Conservation (phyloP, 2,888 invertebrate genomes). For the Apotomis turbidana region DNA sequence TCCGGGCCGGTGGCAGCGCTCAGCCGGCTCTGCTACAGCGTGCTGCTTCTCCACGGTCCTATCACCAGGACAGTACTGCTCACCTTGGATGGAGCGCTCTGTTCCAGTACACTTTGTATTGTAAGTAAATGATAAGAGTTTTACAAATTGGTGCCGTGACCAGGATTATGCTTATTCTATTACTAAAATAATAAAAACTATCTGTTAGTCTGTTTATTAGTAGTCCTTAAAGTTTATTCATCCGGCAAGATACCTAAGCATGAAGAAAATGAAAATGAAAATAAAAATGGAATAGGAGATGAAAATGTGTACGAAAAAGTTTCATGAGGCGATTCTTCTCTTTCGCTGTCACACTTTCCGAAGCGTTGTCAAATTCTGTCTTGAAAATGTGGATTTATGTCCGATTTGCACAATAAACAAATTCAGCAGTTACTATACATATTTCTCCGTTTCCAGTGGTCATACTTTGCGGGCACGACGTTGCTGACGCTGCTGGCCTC, state of each 20-base stretch:
- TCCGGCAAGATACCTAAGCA: no score
- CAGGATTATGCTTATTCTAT: background rate
- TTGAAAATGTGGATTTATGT: no score
- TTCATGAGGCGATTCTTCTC: no score
- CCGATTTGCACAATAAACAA: no score
- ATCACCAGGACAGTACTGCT: slow-evolving; percentile 75
- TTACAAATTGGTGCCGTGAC: background rate
- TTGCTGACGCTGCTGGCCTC: slow-evolving; percentile 70
- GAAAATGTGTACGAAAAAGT: no score
- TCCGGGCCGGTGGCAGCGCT: slow-evolving; percentile 76
- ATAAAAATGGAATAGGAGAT: no score
- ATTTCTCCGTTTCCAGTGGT: slow-evolving; percentile 66
- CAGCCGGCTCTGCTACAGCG: slow-evolving; percentile 81
- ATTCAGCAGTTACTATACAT: background rate
- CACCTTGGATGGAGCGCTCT: slow-evolving; percentile 72
- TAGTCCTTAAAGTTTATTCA: no score
- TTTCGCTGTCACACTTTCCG: no score
- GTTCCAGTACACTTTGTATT: slow-evolving; percentile 72
- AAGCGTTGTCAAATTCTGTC: no score
- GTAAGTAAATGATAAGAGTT: slow-evolving; percentile 61
- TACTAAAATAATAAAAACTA: no score
- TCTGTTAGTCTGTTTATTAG: no score
- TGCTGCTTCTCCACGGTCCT: slow-evolving; percentile 80
- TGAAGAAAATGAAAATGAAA: no score
- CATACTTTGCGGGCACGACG: slow-evolving; percentile 79